These are phyloP conservation scores for Scolanthus callimorphus DNA, from an alignment of 92 coral and sea anemone genomes.

Conservation along the genomic window DNA sequence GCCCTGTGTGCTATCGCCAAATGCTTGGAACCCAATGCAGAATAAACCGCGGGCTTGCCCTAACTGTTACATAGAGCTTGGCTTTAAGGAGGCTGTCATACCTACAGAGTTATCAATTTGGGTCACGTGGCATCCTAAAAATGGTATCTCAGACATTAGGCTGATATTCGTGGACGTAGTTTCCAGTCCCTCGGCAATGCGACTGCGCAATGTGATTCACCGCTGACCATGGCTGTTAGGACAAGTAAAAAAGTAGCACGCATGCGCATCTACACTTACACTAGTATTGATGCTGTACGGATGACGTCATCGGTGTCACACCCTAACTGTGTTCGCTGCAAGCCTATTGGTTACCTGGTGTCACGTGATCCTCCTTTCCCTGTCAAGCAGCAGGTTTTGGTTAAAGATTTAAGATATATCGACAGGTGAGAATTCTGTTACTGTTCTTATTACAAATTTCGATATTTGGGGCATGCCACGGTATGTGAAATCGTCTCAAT, in stretches of 20 bases:
- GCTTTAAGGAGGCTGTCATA: conserved; percentile 84
- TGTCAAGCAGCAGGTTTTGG: conserved; percentile 34
- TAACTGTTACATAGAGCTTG: conserved; percentile 78
- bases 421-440: conserved; percentile 87
- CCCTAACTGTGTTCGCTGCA: conserved; percentile 86
- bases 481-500: too few species aligned
- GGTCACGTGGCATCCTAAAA: conserved; percentile 58
- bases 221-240: conserved; percentile 74
- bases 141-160: conserved; percentile 69
- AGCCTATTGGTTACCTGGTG: conserved; percentile 67
- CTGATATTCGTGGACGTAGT: conserved; percentile 63
- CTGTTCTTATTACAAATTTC: too few species aligned
- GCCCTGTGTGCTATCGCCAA: conserved; percentile 50
- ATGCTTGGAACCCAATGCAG: conserved; percentile 63
- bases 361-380: conserved; percentile 79
- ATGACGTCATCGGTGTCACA: conserved; percentile 84
- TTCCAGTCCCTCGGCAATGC: conserved; percentile 70
- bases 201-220: conserved; percentile 94
- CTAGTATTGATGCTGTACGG: conserved; percentile 87
- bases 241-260: conserved; percentile 65
- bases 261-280: conserved; percentile 54
- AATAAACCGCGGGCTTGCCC: conserved; percentile 14
- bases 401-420: conserved; percentile 54
- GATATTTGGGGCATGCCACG: too few species aligned
- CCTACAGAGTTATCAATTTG: conserved; percentile 77